phyloP scores from a whole-genome alignment of 2,113 vertebrate species.

The Phrynocephalus versicolor region DNA sequence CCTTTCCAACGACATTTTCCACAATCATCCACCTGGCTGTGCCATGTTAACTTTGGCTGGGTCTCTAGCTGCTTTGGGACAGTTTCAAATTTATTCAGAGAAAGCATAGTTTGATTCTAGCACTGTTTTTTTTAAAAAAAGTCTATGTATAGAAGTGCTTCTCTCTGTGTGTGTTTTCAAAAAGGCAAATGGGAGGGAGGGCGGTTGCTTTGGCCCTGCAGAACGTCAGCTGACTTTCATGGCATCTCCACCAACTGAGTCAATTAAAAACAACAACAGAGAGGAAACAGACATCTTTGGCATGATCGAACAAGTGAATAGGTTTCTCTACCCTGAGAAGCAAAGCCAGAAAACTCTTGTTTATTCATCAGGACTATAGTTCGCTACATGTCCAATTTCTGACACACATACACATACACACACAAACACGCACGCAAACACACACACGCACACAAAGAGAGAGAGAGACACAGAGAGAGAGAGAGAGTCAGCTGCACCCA shows the following conservation, averaged over 20 bases:
- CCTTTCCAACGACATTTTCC: neutral
- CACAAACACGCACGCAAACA: neutral
- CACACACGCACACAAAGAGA: too few relatives aligned
- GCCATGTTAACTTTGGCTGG: conserved; percentile 36
- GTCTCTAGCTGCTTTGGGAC: conserved; percentile 28
- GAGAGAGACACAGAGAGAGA: too few relatives aligned
- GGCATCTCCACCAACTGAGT: conserved; percentile 54
- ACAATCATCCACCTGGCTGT: conserved; percentile 10
- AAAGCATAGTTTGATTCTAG: conserved; percentile 14
- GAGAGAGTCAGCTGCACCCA: neutral
- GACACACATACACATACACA: neutral
- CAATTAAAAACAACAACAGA: conserved; percentile 31
- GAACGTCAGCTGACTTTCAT: conserved; percentile 56
- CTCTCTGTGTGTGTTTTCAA: neutral
- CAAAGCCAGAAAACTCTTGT: neutral
- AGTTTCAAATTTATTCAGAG: conserved; percentile 15
- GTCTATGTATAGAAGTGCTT: conserved; percentile 10
- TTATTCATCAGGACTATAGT: neutral
- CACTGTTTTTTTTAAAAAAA: neutral
- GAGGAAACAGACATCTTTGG: conserved; percentile 24
- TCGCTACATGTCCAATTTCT: neutral
- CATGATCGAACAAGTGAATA: conserved; percentile 39
- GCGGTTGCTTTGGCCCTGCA: conserved; percentile 36
- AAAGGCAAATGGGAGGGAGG: neutral
- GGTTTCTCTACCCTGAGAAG: neutral